Base-by-base conservation (phyloP, 1,140 invertebrate genomes). In the Cataglyphis hispanica region DNA sequence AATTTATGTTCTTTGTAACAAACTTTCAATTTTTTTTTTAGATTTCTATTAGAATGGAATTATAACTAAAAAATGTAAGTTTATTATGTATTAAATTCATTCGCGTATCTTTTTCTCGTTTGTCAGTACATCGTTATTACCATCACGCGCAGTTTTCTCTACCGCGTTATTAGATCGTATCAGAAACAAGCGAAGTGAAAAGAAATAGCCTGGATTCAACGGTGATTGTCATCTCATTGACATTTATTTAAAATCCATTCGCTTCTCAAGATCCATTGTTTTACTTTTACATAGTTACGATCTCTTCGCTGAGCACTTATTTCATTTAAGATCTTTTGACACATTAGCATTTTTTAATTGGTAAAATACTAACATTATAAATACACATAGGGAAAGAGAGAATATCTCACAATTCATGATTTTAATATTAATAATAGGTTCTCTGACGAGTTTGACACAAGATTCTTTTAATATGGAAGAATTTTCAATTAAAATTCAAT, bases 201-300 rank as follows among this genome's bases (percentile, higher is more conserved):
- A 74, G 85, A 64, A 84, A 53, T 37, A 75, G 37, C 63, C 61
- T 85, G 66, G 85, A 87, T 87, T 84, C 85, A 90, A 61, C 80
- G 87, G 87, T 75, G 87, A 81, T 84, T 80, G 83, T 91, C 72
- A 64, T 46, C 78, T 46, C 78, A 76, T 77, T 63, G 58, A 81
- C 76, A 74, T 86, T 69, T 60, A 64, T 58, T 50, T 40, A 40
- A 87, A 67, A 70, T 85, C 76, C 66, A 80, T 91, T 89, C 86
- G 77, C 78, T 77, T 43, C 64, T 27, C 37, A 46, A 81, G 34
- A 74, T 85, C 84, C 76, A 63, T 70, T 58, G 43, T 89, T 91
- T 89, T 84, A 75, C 84, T 86, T 86, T 86, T 89, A 86, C 46
- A 58, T 10, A 37, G 11, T 74, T 58, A 7, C 56, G 25, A 2